A percentile compares a stretch with the other conserved stretches of the same genome.
Conservation (phyloP, 2,797 vertebrate species). For the Manis crassicaudata region DNA sequence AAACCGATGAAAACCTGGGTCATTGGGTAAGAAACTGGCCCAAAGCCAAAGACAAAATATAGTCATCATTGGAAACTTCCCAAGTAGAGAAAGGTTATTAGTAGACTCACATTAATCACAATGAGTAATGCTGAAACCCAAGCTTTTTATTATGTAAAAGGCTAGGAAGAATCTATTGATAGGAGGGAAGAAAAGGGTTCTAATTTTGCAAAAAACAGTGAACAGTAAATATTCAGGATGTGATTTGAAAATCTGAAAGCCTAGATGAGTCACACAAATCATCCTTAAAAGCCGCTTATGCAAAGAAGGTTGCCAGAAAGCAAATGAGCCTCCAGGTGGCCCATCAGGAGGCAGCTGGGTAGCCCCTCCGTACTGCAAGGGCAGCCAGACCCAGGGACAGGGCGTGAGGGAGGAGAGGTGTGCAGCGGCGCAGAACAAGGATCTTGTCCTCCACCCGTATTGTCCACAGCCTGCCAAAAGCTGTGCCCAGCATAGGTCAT, state of each 20-base stretch:
- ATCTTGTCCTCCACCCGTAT: neutral
- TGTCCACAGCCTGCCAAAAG: neutral
- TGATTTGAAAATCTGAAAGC: conserved; percentile 59
- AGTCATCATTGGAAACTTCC: conserved; percentile 71
- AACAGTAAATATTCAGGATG: conserved; percentile 64
- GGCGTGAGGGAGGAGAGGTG: neutral
- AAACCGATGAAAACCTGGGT: conserved; percentile 26
- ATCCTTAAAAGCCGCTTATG: conserved; percentile 45
- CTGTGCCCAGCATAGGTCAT: neutral
- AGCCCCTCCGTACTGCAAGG: conserved; percentile 37
- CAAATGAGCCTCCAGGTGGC: conserved; percentile 59
- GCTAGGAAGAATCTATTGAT: conserved; percentile 53
- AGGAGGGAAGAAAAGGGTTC: neutral
- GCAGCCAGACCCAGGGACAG: conserved; percentile 44
- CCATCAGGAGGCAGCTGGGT: conserved; percentile 49
- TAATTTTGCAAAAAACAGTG: conserved; percentile 60
- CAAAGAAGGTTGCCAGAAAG: conserved; percentile 56
- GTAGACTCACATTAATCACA: conserved; percentile 71
- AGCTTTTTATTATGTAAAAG: conserved; percentile 68
- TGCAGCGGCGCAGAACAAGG: neutral
- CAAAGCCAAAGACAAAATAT: conserved; percentile 72
- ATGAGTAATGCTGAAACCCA: conserved; percentile 70
- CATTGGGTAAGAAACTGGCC: conserved; percentile 65
- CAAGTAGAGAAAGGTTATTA: conserved; percentile 76
- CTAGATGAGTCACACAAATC: conserved; percentile 24